Percentiles rank a stretch among this genome's conserved stretches.
phyloP scores from a whole-genome alignment of 2,113 vertebrate genomes.

The Abramis brama region DNA sequence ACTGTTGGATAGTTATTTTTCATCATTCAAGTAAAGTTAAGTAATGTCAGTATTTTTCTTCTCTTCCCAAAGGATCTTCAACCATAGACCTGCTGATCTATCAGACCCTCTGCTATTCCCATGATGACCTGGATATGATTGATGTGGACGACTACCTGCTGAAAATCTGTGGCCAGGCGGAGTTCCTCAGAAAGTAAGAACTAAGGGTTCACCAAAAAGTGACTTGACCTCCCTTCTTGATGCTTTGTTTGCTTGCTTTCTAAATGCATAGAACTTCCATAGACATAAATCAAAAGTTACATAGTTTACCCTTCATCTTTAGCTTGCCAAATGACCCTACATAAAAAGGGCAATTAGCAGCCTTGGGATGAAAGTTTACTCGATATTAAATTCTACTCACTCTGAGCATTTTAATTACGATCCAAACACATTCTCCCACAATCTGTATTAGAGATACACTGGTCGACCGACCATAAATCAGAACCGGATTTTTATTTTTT shows the following conservation, averaged over 20 bases:
- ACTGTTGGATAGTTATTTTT: background rate
- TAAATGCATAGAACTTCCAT: background rate
- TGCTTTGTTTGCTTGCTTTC: background rate
- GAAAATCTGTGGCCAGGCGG: conserved; percentile 76
- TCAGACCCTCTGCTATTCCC: conserved; percentile 92
- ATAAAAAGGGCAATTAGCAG: background rate
- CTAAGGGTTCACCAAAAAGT: background rate
- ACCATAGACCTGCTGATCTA: conserved; percentile 93
- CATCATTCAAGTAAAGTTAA: background rate
- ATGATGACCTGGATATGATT: conserved; percentile 83
- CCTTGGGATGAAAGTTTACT: background rate
- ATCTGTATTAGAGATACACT: no score
- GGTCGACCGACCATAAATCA: no score
- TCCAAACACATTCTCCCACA: no score
- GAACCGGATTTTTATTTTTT: no score
- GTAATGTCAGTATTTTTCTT: background rate
- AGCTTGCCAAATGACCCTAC: background rate
- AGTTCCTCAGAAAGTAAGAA: conserved; percentile 92
- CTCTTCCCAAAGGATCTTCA: conserved; percentile 80
- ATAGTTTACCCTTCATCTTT: background rate
- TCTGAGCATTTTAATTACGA: background rate
- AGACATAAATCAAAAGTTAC: background rate
- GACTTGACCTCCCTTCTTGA: background rate
- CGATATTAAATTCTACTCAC: background rate
- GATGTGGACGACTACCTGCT: conserved; percentile 79